These are phyloP conservation scores for Camelus dromedarius DNA, from an alignment of 2,113 vertebrate genomes.

Conservation along the genomic window DNA sequence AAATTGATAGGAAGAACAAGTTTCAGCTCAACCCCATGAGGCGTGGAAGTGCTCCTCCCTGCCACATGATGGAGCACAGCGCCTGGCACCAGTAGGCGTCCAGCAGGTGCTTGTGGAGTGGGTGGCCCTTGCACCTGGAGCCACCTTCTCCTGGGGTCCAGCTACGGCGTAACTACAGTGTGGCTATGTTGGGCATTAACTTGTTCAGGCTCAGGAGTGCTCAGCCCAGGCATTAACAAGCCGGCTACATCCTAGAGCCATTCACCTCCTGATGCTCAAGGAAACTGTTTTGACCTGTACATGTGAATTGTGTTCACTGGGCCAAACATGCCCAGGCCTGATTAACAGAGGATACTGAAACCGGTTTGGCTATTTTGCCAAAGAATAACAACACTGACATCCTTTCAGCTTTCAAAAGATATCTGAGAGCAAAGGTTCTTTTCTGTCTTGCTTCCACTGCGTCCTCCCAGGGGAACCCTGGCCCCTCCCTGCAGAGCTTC, in stretches of 20 bases:
- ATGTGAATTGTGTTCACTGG: background rate
- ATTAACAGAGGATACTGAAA: conserved; percentile 7
- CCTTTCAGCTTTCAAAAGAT: conserved; percentile 48
- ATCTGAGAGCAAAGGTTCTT: background rate
- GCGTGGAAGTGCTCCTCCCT: background rate
- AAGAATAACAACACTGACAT: conserved; percentile 13
- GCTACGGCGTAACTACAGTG: background rate
- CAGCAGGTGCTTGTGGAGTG: rapidly evolving
- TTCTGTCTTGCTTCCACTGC: background rate
- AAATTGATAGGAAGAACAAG: background rate
- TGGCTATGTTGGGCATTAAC: too few relatives aligned
- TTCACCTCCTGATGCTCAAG: background rate
- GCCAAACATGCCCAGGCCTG: conserved; percentile 47
- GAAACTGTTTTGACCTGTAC: background rate
- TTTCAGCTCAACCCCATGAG: background rate
- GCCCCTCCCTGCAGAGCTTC: background rate
- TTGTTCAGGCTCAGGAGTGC: background rate
- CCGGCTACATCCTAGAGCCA: background rate
- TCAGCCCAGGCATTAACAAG: background rate
- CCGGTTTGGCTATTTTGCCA: background rate
- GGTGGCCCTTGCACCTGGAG: background rate
- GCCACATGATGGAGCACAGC: rapidly evolving
- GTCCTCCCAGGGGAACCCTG: background rate
- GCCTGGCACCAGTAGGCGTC: background rate
- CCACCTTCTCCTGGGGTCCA: background rate